A percentile compares a stretch with the other conserved stretches of the same genome.
Evolutionary conservation across 2,113 vertebrate species (phyloP).

Genomic region (Ancistrus triradiatus): DNA sequence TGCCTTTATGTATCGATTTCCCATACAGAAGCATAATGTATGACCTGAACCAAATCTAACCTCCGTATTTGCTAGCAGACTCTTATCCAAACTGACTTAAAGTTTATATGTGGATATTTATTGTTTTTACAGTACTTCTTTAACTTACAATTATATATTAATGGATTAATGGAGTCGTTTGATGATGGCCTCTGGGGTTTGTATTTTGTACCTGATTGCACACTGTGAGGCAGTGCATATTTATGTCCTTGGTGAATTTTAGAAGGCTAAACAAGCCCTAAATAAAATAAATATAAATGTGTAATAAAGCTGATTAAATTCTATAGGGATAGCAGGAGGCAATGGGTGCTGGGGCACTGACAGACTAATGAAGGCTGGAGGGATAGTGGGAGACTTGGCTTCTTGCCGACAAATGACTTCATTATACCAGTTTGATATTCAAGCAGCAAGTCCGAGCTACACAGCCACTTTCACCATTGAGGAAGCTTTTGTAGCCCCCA

Average conservation of each 20-base stretch:
- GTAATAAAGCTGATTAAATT: constrained; percentile 65
- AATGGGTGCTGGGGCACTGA: constrained; percentile 52
- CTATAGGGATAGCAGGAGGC: constrained; percentile 51
- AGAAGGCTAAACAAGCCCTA: neutral
- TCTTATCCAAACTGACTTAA: too few species aligned
- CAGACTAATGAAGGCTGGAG: constrained; percentile 71
- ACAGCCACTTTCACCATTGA: constrained; percentile 51
- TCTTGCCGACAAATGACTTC: constrained; percentile 73
- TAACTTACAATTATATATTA: too few species aligned
- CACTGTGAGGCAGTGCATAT: neutral
- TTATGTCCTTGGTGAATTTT: neutral
- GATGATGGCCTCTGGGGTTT: too few species aligned
- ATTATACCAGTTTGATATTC: constrained; percentile 71
- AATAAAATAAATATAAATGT: constrained; percentile 40
- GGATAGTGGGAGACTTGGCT: constrained; percentile 65
- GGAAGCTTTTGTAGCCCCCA: constrained; percentile 47
- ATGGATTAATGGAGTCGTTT: too few species aligned
- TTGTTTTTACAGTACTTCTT: too few species aligned
- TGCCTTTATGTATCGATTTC: too few species aligned
- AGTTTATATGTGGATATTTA: too few species aligned
- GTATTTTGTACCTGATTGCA: too few species aligned
- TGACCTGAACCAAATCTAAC: too few species aligned
- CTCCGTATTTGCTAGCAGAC: too few species aligned
- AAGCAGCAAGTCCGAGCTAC: constrained; percentile 53
- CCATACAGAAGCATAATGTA: too few species aligned